Base-by-base conservation (phyloP, 92 coral and sea anemone genomes). In the Parazoanthus atlanticus region DNA sequence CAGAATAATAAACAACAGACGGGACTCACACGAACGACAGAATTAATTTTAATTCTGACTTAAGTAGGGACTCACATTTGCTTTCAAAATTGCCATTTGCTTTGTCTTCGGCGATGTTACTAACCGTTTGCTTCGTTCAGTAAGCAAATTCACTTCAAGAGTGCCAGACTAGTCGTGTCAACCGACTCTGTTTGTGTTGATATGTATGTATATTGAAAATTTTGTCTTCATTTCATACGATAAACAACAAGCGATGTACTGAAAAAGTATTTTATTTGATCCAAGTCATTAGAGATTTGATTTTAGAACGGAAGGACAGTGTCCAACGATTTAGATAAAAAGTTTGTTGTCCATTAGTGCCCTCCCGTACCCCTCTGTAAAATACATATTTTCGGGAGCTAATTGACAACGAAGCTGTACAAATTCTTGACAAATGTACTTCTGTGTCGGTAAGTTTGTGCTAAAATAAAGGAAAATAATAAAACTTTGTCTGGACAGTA, bases 201-300 rank as follows among this genome's bases (percentile, higher is more conserved):
- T 90, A 95, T 95, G 98, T 95, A 95, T 95, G 98, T 95, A 95
- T 95, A 95, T 95, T 95, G 98, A 91, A 92, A 92, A 90, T 91
- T 93, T 86, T 90, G 88, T 93, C 98, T 95, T 84, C 87, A 84
- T 84, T 95, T 93, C 92, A 95, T 95, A 93, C 94, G 98, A 95
- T 95, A 95, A 92, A 91, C 93, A 91, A 92, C 94, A 94, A 90
- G 91, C 94, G 80, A 80, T 85, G 84, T 81, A 90, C 90, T 89
- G 90, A 90, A 90, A 82, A 90, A 90, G 96, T 95, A 94, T 87
- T 80, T 83, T 82, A 85, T 88, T 88, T 89, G 90, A 85, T 94
- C 93, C 94, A 83, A 84, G 89, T 91, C 85, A 80, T 77, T 88
- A 86, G 94, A 94, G 91, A 85, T 72, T 86, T 89, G 92, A 92